Conservation (phyloP, 1,140 invertebrate species). For the Zaprionus ghesquierei region DNA sequence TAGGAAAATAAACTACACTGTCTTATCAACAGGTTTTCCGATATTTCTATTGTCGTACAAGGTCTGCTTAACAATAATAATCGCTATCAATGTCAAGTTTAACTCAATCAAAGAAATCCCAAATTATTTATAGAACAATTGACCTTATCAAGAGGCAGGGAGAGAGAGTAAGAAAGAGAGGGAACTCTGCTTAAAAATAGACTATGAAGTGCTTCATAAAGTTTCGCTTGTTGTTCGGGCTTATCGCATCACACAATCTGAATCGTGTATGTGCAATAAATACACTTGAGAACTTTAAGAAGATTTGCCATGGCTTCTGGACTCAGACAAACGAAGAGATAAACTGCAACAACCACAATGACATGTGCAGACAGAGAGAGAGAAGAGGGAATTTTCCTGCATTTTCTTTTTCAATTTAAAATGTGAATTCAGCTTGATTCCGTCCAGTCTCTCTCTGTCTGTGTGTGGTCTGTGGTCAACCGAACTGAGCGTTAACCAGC, state of each 20-base stretch:
- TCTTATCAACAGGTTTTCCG: background rate
- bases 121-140: background rate
- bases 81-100: background rate
- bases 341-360: background rate
- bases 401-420: background rate
- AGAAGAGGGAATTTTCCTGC: background rate
- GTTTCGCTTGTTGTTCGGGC: background rate
- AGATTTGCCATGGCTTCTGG: background rate
- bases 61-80: background rate
- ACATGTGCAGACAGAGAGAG: background rate
- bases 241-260: background rate
- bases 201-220: slow-evolving; percentile 14
- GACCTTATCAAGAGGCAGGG: background rate
- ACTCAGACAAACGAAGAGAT: background rate
- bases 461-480: slow-evolving; percentile 16
- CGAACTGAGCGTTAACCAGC: background rate
- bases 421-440: slow-evolving; percentile 3
- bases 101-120: background rate
- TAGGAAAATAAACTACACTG: background rate
- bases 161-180: background rate
- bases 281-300: slow-evolving; percentile 3
- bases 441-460: background rate
- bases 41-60: background rate
- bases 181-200: background rate
- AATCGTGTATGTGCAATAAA: background rate